Conservation (phyloP, 2,888 invertebrate species). For the Aspidapion aeneum region DNA sequence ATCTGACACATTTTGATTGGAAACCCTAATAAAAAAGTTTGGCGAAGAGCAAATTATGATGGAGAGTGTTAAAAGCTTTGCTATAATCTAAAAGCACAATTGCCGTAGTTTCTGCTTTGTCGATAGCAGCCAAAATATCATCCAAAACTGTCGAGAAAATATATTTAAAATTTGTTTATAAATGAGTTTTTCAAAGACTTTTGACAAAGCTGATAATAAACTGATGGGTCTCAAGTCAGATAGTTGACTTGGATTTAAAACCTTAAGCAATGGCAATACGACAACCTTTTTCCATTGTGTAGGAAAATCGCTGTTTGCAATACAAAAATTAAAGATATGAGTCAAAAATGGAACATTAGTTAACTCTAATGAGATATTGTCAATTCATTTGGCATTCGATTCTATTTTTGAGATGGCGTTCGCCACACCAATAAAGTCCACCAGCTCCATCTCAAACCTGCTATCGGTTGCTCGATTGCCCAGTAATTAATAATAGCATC, state of each 20-base stretch:
- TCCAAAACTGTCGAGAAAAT: too few species aligned
- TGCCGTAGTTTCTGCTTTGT: background rate
- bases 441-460: background rate
- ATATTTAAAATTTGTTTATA: too few species aligned
- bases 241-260: too few species aligned
- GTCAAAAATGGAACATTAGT: background rate
- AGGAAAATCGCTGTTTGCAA: too few species aligned
- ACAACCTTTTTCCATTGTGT: too few species aligned
- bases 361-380: background rate
- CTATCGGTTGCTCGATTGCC: background rate
- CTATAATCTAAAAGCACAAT: background rate
- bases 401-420: background rate
- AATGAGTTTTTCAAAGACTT: too few species aligned
- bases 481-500: too few species aligned
- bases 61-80: constrained; percentile 3
- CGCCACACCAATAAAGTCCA: background rate
- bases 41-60: background rate
- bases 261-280: too few species aligned
- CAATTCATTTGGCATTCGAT: background rate
- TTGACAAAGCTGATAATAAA: too few species aligned
- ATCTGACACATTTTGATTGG: background rate
- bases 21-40: background rate
- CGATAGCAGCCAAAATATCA: background rate
- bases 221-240: too few species aligned
- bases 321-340: background rate